phyloP scores from a whole-genome alignment of 2,797 vertebrate species.

The Nannoperca australis region DNA sequence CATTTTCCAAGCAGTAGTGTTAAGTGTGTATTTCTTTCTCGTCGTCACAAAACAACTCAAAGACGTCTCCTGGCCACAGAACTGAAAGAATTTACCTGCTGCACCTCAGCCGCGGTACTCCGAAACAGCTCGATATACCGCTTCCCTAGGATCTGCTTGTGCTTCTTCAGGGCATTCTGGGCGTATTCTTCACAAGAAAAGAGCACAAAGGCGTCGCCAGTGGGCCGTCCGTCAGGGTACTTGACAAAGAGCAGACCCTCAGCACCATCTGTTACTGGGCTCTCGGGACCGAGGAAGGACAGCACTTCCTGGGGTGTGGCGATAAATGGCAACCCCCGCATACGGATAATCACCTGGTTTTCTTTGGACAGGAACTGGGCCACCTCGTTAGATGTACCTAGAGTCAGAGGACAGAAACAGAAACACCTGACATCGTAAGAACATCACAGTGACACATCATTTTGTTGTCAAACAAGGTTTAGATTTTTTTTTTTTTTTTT shows the following conservation, averaged over 20 bases:
- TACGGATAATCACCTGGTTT: slow-evolving; percentile 96
- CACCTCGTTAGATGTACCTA: slow-evolving; percentile 97
- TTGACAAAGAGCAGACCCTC: slow-evolving; percentile 97
- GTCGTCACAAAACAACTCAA: background rate
- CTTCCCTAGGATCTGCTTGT: slow-evolving; percentile 97
- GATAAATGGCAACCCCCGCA: slow-evolving; percentile 94
- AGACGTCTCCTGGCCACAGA: background rate
- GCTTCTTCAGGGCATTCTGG: slow-evolving; percentile 95
- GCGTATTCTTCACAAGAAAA: slow-evolving; percentile 97
- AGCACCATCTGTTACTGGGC: slow-evolving; percentile 91
- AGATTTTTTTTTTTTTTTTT: background rate
- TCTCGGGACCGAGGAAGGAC: slow-evolving; percentile 92
- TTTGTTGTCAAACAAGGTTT: background rate
- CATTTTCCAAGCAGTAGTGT: background rate
- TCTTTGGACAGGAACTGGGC: slow-evolving; percentile 96
- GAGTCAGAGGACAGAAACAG: slow-evolving; percentile 1
- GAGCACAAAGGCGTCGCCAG: slow-evolving; percentile 96
- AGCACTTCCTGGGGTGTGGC: slow-evolving; percentile 92
- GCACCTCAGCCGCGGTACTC: slow-evolving; percentile 96
- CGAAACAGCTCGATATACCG: slow-evolving; percentile 97
- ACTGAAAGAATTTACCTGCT: slow-evolving; percentile 83
- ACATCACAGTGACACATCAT: background rate
- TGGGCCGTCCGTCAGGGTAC: slow-evolving; percentile 95
- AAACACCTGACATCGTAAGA: background rate
- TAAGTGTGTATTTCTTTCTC: too few species aligned